phyloP scores from a whole-genome alignment of 2,888 invertebrate species.

The Aproaerema taeniolella region DNA sequence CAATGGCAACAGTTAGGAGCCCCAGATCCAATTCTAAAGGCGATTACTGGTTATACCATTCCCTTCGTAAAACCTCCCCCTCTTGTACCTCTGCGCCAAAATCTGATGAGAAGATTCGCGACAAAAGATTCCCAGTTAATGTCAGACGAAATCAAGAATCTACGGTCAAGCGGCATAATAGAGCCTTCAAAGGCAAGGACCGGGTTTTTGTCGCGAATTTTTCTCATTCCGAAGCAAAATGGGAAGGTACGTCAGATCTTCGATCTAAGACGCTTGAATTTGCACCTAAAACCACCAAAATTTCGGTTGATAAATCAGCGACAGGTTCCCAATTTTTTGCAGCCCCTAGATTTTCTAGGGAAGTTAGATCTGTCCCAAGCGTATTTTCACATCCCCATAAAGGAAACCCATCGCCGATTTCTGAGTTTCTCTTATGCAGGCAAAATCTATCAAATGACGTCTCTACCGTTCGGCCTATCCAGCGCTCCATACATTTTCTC shows the following conservation, averaged over 20 bases:
- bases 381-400: constrained; percentile 12
- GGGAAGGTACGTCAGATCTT: constrained; percentile 8
- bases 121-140: background rate
- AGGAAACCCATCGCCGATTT: constrained; percentile 9
- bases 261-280: constrained; percentile 2
- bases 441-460: constrained; percentile 8
- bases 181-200: background rate
- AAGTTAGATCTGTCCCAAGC: constrained; percentile 11
- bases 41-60: constrained; percentile 6
- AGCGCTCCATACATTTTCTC: constrained; percentile 17
- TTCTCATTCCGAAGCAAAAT: constrained; percentile 6
- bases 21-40: constrained; percentile 1
- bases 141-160: constrained; percentile 1
- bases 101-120: background rate
- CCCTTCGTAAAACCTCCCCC: constrained; percentile 8
- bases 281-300: constrained; percentile 6
- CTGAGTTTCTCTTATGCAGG: constrained; percentile 1
- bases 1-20: constrained; percentile 1
- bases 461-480: constrained; percentile 17
- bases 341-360: background rate
- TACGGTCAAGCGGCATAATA: background rate
- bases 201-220: constrained; percentile 8
- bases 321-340: constrained; percentile 2
- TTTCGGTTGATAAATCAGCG: constrained; percentile 7
- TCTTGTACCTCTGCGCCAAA: background rate